phyloP scores from a whole-genome alignment of 2,888 invertebrate genomes.

The Parnassius mnemosyne region DNA sequence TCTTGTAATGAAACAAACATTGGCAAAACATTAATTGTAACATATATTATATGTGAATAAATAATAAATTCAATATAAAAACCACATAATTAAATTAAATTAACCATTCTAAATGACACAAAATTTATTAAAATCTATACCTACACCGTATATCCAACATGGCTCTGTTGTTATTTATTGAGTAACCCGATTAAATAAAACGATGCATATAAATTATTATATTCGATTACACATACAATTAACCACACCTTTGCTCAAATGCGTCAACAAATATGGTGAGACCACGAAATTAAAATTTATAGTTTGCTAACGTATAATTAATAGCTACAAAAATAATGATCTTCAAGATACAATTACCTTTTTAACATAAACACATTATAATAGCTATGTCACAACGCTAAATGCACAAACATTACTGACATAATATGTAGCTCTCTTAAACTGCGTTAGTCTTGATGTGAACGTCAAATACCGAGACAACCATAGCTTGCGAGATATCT shows the following conservation, averaged over 20 bases:
- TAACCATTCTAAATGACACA: not conserved
- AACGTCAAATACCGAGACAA: too few species aligned
- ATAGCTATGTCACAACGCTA: too few species aligned
- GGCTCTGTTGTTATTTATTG: conserved; percentile 5
- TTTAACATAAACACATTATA: too few species aligned
- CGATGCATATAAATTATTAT: conserved; percentile 11
- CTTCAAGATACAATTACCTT: not conserved
- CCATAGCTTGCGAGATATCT: too few species aligned
- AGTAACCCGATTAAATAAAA: conserved; percentile 12
- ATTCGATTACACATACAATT: conserved; percentile 12
- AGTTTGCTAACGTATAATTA: conserved; percentile 39
- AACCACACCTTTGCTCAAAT: conserved; percentile 14
- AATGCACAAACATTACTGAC: too few species aligned
- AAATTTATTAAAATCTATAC: not conserved
- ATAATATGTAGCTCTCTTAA: too few species aligned
- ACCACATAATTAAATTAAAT: not conserved
- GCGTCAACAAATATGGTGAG: conserved; percentile 26
- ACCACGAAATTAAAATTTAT: conserved; percentile 37
- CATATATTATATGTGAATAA: not conserved
- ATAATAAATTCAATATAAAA: not conserved
- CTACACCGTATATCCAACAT: conserved; percentile 1
- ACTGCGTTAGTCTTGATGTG: too few species aligned
- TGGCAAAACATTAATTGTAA: too few species aligned
- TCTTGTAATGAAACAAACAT: not conserved
- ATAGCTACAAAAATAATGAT: conserved; percentile 15